Evolutionary conservation across 1,140 invertebrate genomes (phyloP).

Genomic region (Eubasilissa regina): DNA sequence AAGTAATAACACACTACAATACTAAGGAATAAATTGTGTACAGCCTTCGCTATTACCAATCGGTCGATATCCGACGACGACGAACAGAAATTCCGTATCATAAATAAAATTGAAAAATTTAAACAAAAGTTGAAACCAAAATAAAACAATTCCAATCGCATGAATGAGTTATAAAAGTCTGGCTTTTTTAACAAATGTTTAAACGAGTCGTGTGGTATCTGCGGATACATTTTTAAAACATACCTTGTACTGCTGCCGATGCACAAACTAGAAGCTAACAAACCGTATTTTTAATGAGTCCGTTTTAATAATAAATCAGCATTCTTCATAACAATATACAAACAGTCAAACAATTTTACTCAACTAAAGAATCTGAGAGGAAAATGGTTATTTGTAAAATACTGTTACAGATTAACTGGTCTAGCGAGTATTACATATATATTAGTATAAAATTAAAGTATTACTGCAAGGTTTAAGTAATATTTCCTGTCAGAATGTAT

Average conservation of each 20-base stretch:
- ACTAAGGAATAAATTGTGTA: too few relatives aligned
- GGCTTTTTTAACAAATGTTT: slow-evolving; percentile 51
- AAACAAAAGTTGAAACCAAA: slow-evolving; percentile 38
- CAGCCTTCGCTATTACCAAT: too few relatives aligned
- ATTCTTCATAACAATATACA: slow-evolving; percentile 5
- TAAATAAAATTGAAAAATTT: not conserved
- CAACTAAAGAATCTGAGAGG: too few relatives aligned
- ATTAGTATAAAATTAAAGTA: too few relatives aligned
- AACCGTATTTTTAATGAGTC: slow-evolving; percentile 39
- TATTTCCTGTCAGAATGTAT: too few relatives aligned
- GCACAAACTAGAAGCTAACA: slow-evolving; percentile 36
- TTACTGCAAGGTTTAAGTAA: too few relatives aligned
- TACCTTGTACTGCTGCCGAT: slow-evolving; percentile 17
- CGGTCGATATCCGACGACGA: too few relatives aligned
- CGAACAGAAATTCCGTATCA: too few relatives aligned
- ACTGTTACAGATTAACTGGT: too few relatives aligned
- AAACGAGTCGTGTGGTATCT: slow-evolving; percentile 37
- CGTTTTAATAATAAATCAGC: slow-evolving; percentile 30
- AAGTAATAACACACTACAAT: too few relatives aligned
- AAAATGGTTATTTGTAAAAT: too few relatives aligned
- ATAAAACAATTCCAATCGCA: slow-evolving; percentile 54
- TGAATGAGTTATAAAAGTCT: slow-evolving; percentile 53
- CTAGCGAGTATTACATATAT: too few relatives aligned
- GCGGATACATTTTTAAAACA: slow-evolving; percentile 47
- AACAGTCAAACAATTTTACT: not conserved